These are phyloP conservation scores for Aspidiotus destructor DNA, from an alignment of 2,888 invertebrate species.

Conservation along the genomic window DNA sequence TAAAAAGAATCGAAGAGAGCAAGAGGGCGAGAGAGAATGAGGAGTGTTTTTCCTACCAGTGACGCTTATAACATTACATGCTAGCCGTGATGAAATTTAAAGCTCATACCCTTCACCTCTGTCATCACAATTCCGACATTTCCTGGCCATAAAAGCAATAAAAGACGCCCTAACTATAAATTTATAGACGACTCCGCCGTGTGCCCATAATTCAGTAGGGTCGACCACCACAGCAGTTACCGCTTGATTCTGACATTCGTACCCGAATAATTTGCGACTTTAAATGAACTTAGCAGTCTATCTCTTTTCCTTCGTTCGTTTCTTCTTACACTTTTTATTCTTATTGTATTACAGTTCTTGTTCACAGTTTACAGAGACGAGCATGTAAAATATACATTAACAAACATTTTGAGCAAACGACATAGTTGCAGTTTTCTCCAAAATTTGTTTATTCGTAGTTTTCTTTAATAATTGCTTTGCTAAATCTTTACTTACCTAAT, in stretches of 20 bases:
- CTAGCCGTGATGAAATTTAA: constrained; percentile 37
- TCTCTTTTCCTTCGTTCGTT: constrained; percentile 27
- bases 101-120: constrained; percentile 35
- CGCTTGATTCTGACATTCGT: constrained; percentile 30
- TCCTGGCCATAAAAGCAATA: constrained; percentile 39
- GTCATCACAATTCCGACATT: constrained; percentile 37
- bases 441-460: too few species aligned
- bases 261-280: constrained; percentile 33
- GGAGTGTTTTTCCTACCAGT: constrained; percentile 30
- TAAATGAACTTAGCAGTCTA: constrained; percentile 31
- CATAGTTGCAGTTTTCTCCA: too few species aligned
- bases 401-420: too few species aligned
- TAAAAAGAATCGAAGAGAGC: constrained; percentile 1
- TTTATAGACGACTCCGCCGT: constrained; percentile 37
- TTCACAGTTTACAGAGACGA: neutral
- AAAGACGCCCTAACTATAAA: constrained; percentile 37
- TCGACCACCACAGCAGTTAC: constrained; percentile 23
- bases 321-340: constrained; percentile 5
- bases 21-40: neutral
- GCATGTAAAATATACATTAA: too few species aligned
- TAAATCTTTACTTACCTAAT: too few species aligned
- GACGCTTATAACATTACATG: constrained; percentile 31
- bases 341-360: neutral
- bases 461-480: too few species aligned
- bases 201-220: constrained; percentile 37